A percentile compares a stretch with the other conserved stretches of the same genome.
phyloP scores from a whole-genome alignment of 2,113 vertebrate genomes.

The Micronycteris hirsuta region DNA sequence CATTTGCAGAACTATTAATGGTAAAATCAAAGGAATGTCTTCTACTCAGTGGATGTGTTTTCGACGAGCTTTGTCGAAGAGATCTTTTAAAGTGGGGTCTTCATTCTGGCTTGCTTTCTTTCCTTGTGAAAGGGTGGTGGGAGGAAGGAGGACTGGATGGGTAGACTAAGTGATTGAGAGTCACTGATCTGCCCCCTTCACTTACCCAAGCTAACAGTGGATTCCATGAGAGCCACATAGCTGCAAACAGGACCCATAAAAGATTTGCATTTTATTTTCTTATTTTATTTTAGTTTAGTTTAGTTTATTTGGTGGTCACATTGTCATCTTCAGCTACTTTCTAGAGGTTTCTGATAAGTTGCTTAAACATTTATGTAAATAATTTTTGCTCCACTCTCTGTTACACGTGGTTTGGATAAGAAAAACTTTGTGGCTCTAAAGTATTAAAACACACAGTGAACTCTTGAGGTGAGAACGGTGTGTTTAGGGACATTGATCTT shows the following conservation, averaged over 20 bases:
- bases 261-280: background rate
- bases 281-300: background rate
- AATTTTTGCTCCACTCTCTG: background rate
- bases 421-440: background rate
- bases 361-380: background rate
- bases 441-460: conserved; percentile 34
- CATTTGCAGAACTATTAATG: background rate
- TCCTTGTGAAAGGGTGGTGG: background rate
- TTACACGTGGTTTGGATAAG: background rate
- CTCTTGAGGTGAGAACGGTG: conserved; percentile 41
- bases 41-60: background rate
- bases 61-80: background rate
- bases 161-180: background rate
- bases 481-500: conserved; percentile 67
- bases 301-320: background rate
- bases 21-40: background rate
- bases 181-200: background rate
- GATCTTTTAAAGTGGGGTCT: background rate
- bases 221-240: background rate
- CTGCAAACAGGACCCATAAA: background rate
- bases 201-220: background rate
- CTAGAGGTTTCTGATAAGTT: background rate
- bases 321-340: background rate
- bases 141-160: background rate
- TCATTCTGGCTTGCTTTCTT: background rate